Base-by-base conservation (phyloP, 2,797 vertebrate species). In the Heliangelus exortis region DNA sequence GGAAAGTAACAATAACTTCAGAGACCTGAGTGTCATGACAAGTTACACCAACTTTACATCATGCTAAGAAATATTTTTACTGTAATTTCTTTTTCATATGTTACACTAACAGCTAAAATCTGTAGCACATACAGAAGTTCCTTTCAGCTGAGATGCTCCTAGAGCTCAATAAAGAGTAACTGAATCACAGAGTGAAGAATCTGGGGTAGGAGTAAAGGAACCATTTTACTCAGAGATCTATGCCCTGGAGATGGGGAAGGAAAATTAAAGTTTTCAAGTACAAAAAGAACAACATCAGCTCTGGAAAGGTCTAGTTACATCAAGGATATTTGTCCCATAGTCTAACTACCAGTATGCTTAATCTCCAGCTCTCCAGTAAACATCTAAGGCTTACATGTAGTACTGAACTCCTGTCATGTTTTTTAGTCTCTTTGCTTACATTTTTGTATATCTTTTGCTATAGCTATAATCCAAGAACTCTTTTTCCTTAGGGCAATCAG, bases 1-100 rank as follows among this genome's bases (percentile, higher is more conserved):
- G 72, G 41, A 90, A 92, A 91, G 23, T 47, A 75, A 92, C 78
- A 89, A 74, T 75, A 87, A 93, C 54, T 91, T 83, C 15, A 85
- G 75, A 92, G 61, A 83, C 50, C 28, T 0, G 0, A 58, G 62
- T 58, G 65, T 85, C 90, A 83, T 13, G 15, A 87, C 66, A 34
- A 47, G 57, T 85, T 92, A 87, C 50, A 68, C 68, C 36, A 90
- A 83, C 90, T 87, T 71, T 89, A 57, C 5, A 0, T 89, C 86
- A 81, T 7, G 11, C 23, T 65, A 61, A 84, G 58, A 89, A 89
- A 87, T 53, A 80, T 83, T 80, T 92, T 75, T 72, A 87, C 16
- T 85, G 51, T 59, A 51, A 89, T 87, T 59, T 43, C 68, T 36
- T 65, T 87, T 72, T 58, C 61, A 36, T 84, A 45, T 31, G 54